A percentile compares a stretch with the other conserved stretches of the same genome.
phyloP scores from a whole-genome alignment of 2,113 vertebrate species.

The Bungarus multicinctus region DNA sequence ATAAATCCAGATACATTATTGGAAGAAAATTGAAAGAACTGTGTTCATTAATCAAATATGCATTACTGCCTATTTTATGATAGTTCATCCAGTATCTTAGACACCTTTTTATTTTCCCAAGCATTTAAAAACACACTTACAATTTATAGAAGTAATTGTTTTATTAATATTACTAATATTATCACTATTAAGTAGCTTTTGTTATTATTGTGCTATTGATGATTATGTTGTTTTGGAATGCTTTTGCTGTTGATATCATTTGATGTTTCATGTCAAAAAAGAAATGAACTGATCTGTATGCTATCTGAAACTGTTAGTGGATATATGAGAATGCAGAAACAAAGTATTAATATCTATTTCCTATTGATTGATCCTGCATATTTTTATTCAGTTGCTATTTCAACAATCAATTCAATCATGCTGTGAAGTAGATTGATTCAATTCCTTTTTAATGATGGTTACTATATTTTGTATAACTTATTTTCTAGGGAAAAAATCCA shows the following conservation, averaged over 20 bases:
- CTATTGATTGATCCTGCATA: neutral
- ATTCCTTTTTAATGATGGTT: neutral
- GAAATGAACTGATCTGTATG: neutral
- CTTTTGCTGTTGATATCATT: neutral
- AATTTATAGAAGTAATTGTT: neutral
- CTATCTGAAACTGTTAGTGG: neutral
- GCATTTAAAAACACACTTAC: neutral
- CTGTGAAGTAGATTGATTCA: neutral
- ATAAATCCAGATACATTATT: neutral
- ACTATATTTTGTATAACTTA: too few relatives aligned
- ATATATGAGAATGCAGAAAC: neutral
- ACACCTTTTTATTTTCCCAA: neutral
- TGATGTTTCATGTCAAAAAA: neutral
- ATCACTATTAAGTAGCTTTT: neutral
- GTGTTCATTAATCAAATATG: neutral
- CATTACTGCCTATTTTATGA: neutral
- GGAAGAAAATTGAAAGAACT: neutral
- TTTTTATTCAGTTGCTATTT: neutral
- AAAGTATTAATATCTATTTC: neutral
- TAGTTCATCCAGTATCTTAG: neutral
- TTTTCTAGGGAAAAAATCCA: neutral
- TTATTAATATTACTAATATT: neutral
- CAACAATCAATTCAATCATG: neutral
- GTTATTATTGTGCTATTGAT: neutral
- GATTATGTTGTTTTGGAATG: neutral